A percentile compares a stretch with the other conserved stretches of the same genome.
These are phyloP conservation scores for Diabrotica virgifera DNA, from an alignment of 1,140 invertebrate genomes.

Conservation along the genomic window DNA sequence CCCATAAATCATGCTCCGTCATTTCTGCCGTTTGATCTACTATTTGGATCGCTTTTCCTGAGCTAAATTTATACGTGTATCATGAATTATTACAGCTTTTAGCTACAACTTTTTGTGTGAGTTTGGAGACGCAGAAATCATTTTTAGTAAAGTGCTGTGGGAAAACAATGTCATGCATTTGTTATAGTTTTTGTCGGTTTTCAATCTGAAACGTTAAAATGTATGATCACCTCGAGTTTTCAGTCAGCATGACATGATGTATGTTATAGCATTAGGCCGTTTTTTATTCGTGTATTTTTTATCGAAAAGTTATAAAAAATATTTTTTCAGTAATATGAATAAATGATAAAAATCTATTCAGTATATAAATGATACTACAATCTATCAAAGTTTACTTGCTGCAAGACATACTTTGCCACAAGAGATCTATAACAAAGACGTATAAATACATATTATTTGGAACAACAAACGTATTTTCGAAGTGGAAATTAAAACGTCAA, in stretches of 20 bases:
- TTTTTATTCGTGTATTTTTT: too few relatives aligned
- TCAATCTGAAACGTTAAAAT: not conserved
- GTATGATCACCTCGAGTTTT: not conserved
- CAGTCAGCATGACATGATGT: not conserved
- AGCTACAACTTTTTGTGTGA: slow-evolving; percentile 16
- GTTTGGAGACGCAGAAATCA: slow-evolving; percentile 13
- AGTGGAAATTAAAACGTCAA: too few relatives aligned
- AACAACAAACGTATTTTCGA: too few relatives aligned
- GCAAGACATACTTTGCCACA: too few relatives aligned
- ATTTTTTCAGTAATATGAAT: too few relatives aligned
- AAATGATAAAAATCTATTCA: too few relatives aligned
- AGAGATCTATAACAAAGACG: too few relatives aligned
- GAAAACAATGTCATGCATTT: slow-evolving; percentile 22
- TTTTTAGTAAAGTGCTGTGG: slow-evolving; percentile 8
- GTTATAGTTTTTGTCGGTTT: not conserved
- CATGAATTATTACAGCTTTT: slow-evolving; percentile 20
- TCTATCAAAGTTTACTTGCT: too few relatives aligned
- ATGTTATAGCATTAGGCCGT: too few relatives aligned
- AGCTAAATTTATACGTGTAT: slow-evolving; percentile 31
- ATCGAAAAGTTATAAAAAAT: too few relatives aligned
- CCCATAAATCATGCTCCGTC: slow-evolving; percentile 29
- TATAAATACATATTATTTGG: too few relatives aligned
- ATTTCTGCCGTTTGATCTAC: slow-evolving; percentile 30
- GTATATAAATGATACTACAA: too few relatives aligned
- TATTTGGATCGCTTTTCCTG: slow-evolving; percentile 27